phyloP scores from a whole-genome alignment of 1,140 invertebrate species.

The Coenobita brevimanus region DNA sequence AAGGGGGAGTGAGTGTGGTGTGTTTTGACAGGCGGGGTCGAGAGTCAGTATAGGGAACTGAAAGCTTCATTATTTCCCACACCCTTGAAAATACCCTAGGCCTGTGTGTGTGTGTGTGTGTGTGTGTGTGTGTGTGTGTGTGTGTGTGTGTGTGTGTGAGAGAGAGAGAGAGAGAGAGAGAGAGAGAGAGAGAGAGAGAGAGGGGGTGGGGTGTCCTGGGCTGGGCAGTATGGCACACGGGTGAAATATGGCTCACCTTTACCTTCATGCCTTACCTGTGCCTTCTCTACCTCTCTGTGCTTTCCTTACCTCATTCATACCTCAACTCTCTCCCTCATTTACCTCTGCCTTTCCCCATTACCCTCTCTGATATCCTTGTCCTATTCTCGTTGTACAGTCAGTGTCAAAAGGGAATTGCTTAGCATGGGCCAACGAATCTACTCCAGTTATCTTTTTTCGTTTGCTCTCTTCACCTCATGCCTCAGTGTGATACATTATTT shows the following conservation, averaged over 20 bases:
- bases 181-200: not conserved
- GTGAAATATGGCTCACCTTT: not conserved
- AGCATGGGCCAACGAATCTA: too few species aligned
- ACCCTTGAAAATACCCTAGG: too few species aligned
- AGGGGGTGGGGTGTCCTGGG: not conserved
- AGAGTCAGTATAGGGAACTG: too few species aligned
- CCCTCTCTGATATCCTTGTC: too few species aligned
- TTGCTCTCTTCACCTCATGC: too few species aligned
- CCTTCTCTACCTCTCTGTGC: too few species aligned
- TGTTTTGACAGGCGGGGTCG: not conserved
- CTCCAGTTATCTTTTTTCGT: too few species aligned
- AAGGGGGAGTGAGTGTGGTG: not conserved
- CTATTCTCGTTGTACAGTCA: too few species aligned
- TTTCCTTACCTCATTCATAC: too few species aligned
- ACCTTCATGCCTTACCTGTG: not conserved
- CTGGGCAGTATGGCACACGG: conserved; percentile 12
- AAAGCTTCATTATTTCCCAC: too few species aligned
- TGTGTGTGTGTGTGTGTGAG: not conserved
- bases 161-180: not conserved
- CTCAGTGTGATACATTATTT: too few species aligned
- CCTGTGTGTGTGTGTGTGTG: not conserved
- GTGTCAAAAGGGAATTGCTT: too few species aligned
- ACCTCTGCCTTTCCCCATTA: not conserved
- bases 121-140: not conserved
- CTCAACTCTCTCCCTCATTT: not conserved